Percentiles rank a stretch among this genome's conserved stretches.
Conservation (phyloP, 2,113 vertebrate genomes). For the Geococcyx californianus region DNA sequence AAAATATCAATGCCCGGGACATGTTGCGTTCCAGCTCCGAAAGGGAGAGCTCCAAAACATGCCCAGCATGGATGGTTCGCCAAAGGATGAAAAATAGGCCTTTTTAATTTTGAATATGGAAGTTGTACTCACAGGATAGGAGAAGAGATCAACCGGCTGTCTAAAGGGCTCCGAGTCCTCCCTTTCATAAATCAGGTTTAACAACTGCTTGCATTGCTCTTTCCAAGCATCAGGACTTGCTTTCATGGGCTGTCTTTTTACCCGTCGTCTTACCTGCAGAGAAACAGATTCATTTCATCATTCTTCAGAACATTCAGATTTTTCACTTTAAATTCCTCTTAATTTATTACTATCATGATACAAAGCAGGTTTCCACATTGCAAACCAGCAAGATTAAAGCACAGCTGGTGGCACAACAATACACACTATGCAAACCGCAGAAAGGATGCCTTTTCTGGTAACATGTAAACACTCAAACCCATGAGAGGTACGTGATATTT, state of each 20-base stretch:
- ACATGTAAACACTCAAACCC: neutral
- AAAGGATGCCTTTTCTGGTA: neutral
- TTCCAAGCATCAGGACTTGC: slow-evolving; percentile 84
- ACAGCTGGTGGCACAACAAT: neutral
- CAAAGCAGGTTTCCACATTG: neutral
- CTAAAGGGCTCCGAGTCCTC: slow-evolving; percentile 91
- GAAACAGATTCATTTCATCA: neutral
- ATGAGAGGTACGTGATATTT: neutral
- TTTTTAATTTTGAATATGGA: neutral
- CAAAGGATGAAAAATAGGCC: neutral
- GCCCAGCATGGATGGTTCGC: neutral
- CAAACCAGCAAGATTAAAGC: neutral
- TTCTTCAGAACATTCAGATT: neutral
- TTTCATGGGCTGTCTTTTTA: slow-evolving; percentile 71
- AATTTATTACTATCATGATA: neutral
- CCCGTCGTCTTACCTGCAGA: slow-evolving; percentile 69
- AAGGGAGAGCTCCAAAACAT: neutral
- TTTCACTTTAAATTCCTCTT: neutral
- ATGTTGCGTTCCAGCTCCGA: neutral
- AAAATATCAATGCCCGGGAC: neutral
- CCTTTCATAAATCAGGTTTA: slow-evolving; percentile 88
- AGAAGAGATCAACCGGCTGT: slow-evolving; percentile 88
- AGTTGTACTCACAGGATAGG: slow-evolving; percentile 82
- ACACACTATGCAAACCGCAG: neutral
- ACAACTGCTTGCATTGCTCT: slow-evolving; percentile 86